Evolutionary conservation across 2,888 invertebrate genomes (phyloP), one percentile per base, ranked within the genome.

Genomic region (Tholera decimalis): DNA sequence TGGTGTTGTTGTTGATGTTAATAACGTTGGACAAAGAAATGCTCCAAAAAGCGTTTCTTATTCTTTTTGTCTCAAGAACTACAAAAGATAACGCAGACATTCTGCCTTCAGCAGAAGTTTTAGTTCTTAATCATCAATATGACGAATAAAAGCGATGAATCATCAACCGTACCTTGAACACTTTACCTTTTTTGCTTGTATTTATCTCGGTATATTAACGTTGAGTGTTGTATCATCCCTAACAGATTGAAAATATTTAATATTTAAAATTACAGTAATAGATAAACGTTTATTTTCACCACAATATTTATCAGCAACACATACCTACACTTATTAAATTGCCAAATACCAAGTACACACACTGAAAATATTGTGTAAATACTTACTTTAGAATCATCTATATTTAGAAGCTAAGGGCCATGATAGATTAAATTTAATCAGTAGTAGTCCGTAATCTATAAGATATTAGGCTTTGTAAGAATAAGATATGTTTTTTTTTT

Each of bases 101-200:
- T 46, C 53, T 50, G 18, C 13, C 43, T 57, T 50, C n/a, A 59
- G 24, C 41, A 72, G 49, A 59, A 50, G 68, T 77, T 73, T 76
- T 43, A 65, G 60, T 50, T 75, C 66, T 73, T 82, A 82, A 67
- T 82, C 80, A 80, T 68, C 62, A 13, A 46, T 47, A 58, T 77
- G 77, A 80, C 80, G 71, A 80, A 79, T 77, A 56, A 39, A 54
- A 20, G 33, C n/a, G 15, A 64, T 82, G 80, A 80, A 41, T 80
- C 82, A 80, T 24, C 55, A 13, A 9, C 26, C 41, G 39, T 57
- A 60, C 76, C 72, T 81, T 70, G 66, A 69, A 68, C 43, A 22
- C 50, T 61, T 44, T 47, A 46, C 64, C 49, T 65, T 82, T 68
- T 64, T 71, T 33, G 43, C 15, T 71, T 57, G 22, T 54, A 43